A percentile compares a stretch with the other conserved stretches of the same genome.
phyloP scores from a whole-genome alignment of 1,140 invertebrate genomes.

The Trichonephila clavipes region DNA sequence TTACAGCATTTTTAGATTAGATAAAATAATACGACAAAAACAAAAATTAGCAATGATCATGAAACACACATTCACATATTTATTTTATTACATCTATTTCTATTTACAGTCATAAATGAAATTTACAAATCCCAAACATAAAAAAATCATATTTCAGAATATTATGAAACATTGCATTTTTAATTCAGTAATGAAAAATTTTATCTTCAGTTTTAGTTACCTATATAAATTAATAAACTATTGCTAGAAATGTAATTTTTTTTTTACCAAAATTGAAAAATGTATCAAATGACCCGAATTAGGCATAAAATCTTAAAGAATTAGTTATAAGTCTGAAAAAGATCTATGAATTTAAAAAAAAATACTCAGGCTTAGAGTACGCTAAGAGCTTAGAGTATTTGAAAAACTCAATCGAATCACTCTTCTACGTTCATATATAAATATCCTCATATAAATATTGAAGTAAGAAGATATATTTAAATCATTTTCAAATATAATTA shows the following conservation, averaged over 20 bases:
- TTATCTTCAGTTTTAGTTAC: neutral
- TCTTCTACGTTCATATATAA: neutral
- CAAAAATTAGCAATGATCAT: neutral
- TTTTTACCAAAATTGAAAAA: neutral
- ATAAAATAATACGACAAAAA: neutral
- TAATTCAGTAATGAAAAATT: neutral
- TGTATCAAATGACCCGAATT: slow-evolving; percentile 10
- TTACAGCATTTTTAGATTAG: no score
- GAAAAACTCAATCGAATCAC: neutral
- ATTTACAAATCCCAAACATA: neutral
- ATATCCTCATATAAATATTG: neutral
- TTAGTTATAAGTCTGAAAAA: neutral
- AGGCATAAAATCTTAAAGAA: neutral
- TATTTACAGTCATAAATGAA: slow-evolving; percentile 10
- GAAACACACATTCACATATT: neutral
- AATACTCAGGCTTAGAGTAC: neutral
- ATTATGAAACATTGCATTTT: neutral
- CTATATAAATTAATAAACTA: neutral
- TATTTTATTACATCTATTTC: slow-evolving; percentile 16
- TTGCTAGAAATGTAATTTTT: neutral
- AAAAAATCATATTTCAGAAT: neutral
- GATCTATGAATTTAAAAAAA: neutral
- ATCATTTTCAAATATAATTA: neutral
- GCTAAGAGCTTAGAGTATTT: neutral
- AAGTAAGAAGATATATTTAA: neutral